Conservation (phyloP, 2,113 vertebrate species). For the Nesogale talazaci region DNA sequence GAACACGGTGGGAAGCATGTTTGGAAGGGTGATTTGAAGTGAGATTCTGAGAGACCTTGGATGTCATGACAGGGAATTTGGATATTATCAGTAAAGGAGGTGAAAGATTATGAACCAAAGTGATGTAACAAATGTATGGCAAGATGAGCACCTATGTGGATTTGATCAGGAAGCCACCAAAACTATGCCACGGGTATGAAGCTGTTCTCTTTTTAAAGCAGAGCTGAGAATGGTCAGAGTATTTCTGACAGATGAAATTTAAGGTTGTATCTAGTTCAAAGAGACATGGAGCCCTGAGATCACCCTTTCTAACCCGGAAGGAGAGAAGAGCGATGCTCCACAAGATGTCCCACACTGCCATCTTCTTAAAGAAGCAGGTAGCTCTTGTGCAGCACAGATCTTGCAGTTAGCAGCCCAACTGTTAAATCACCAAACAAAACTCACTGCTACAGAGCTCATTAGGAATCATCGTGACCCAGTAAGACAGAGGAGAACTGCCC, state of each 20-base stretch:
- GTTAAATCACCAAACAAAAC: too few species aligned
- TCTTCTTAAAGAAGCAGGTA: too few species aligned
- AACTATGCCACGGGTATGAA: not conserved
- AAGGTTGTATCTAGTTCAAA: not conserved
- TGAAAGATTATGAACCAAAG: not conserved
- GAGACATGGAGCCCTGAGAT: constrained; percentile 11
- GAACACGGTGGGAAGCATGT: not conserved
- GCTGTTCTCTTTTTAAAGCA: constrained; percentile 13
- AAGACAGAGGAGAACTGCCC: too few species aligned
- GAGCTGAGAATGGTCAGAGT: not conserved
- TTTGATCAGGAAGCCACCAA: not conserved
- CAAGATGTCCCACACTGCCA: too few species aligned
- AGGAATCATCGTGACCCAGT: too few species aligned
- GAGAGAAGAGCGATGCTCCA: too few species aligned
- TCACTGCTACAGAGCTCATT: too few species aligned
- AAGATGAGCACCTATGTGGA: not conserved
- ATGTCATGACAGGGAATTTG: not conserved
- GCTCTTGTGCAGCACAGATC: too few species aligned
- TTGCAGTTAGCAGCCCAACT: too few species aligned
- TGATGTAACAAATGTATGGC: not conserved
- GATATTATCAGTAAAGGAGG: not conserved
- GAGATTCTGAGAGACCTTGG: constrained; percentile 15
- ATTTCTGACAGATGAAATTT: not conserved
- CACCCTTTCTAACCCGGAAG: not conserved
- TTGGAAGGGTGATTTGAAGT: not conserved